These are phyloP conservation scores for Rynchops niger DNA, from an alignment of 2,113 vertebrate genomes.

Conservation along the genomic window DNA sequence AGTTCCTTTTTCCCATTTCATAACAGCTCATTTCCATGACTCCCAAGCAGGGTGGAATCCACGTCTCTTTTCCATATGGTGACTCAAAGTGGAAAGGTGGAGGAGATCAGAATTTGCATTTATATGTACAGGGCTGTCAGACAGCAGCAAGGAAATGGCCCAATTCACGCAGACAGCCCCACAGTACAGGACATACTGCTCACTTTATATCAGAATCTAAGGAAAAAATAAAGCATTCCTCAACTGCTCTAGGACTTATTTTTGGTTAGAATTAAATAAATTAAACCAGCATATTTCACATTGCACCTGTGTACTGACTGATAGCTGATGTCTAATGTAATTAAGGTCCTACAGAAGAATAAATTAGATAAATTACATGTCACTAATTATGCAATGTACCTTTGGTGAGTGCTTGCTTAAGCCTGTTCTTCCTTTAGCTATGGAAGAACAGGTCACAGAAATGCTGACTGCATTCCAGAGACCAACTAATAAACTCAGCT, in stretches of 20 bases:
- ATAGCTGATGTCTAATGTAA: background rate
- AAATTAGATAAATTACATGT: background rate
- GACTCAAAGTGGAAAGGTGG: background rate
- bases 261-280: background rate
- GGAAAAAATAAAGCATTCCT: background rate
- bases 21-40: slow-evolving; percentile 2
- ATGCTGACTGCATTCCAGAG: background rate
- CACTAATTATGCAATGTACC: background rate
- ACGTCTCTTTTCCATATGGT: background rate
- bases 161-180: background rate
- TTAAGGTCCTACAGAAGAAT: background rate
- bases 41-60: background rate
- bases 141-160: background rate
- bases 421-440: background rate
- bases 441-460: slow-evolving; percentile 18
- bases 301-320: background rate
- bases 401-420: background rate
- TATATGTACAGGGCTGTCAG: background rate
- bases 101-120: background rate
- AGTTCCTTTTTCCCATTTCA: background rate
- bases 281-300: background rate
- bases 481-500: background rate
- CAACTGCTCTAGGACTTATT: background rate
- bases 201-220: background rate
- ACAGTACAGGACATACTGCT: background rate